These are phyloP conservation scores for Dromius quadrimaculatus DNA, from an alignment of 2,888 invertebrate species.

Conservation along the genomic window DNA sequence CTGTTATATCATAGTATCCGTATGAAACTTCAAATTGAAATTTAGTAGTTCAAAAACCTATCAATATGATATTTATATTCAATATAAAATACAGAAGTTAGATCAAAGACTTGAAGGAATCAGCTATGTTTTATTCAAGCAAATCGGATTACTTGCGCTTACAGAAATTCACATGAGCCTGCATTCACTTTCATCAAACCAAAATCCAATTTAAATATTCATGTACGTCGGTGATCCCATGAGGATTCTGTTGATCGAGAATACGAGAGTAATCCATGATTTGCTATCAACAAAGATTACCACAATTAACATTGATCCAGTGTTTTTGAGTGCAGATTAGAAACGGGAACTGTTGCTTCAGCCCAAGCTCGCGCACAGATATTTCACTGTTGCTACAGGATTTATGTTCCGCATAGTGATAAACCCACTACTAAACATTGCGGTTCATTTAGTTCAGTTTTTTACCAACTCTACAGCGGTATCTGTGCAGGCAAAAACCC, in stretches of 20 bases:
- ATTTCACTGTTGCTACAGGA: too few species aligned
- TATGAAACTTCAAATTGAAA: too few species aligned
- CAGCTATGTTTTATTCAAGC: constrained; percentile 36
- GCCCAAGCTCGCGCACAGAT: too few species aligned
- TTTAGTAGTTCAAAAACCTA: too few species aligned
- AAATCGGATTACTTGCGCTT: constrained; percentile 36
- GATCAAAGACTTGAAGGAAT: constrained; percentile 28
- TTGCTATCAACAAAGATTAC: constrained; percentile 27
- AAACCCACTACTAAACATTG: too few species aligned
- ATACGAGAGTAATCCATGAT: constrained; percentile 21
- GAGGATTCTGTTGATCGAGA: constrained; percentile 28
- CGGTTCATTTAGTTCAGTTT: too few species aligned
- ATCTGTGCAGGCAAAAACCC: too few species aligned
- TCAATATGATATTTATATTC: too few species aligned
- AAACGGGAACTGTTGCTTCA: constrained; percentile 23
- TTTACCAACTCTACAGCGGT: too few species aligned
- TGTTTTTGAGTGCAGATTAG: constrained; percentile 18
- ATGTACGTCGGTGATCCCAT: constrained; percentile 12
- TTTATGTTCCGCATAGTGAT: too few species aligned
- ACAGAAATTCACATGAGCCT: constrained; percentile 31
- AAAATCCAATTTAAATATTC: constrained; percentile 43
- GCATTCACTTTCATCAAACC: constrained; percentile 37
- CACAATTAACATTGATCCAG: constrained; percentile 28
- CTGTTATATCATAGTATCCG: too few species aligned
- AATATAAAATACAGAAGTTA: too few species aligned